A percentile compares a stretch with the other conserved stretches of the same genome.
phyloP scores from a whole-genome alignment of 2,797 vertebrate genomes.

The Xenopus petersii region DNA sequence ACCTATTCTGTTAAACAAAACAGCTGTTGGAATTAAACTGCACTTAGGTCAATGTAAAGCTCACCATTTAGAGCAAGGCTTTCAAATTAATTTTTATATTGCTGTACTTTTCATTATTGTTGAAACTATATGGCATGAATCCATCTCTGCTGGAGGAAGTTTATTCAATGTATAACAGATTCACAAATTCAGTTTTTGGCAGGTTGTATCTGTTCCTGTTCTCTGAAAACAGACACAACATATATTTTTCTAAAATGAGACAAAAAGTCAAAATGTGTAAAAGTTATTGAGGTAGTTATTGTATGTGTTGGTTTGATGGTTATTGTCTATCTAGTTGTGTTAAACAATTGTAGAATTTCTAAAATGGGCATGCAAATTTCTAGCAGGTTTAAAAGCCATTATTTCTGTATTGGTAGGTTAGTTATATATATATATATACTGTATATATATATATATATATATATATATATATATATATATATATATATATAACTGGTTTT shows the following conservation, averaged over 20 bases:
- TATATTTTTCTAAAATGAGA: constrained; percentile 49
- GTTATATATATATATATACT: too few species aligned
- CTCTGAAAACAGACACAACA: constrained; percentile 46
- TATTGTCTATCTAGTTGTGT: constrained; percentile 17
- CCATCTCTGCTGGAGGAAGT: constrained; percentile 44
- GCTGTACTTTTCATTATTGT: constrained; percentile 41
- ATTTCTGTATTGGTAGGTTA: too few species aligned
- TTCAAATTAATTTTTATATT: constrained; percentile 39
- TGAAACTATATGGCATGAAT: constrained; percentile 42
- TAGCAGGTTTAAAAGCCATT: too few species aligned
- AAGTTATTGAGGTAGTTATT: constrained; percentile 32
- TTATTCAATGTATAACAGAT: constrained; percentile 41
- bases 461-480: too few species aligned
- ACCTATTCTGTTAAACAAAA: constrained; percentile 10
- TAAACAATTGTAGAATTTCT: not conserved
- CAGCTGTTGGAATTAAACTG: too few species aligned
- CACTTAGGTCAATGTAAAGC: too few species aligned
- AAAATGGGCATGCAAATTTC: too few species aligned
- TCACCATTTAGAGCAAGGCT: constrained; percentile 13
- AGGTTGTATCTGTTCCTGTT: constrained; percentile 42
- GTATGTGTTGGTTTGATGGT: constrained; percentile 30
- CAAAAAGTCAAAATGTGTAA: constrained; percentile 36
- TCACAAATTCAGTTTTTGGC: constrained; percentile 45
- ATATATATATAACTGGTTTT: too few species aligned
- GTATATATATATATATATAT: too few species aligned